Evolutionary conservation across 2,113 vertebrate genomes (phyloP).

Genomic region (Xiphorhynchus elegans): DNA sequence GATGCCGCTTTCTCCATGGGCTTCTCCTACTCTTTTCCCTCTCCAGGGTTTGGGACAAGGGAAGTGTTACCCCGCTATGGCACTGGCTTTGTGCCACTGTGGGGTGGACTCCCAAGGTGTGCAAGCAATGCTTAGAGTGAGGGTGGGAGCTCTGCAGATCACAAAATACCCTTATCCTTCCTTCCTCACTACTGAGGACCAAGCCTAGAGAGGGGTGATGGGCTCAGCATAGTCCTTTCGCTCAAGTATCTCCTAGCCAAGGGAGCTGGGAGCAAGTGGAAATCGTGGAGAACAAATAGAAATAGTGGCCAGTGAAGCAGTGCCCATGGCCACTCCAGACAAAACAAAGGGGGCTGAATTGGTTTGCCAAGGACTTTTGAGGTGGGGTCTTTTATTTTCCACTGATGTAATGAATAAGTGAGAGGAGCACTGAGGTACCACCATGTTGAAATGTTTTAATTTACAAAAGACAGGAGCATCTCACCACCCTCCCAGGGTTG

Average conservation of each 20-base stretch:
- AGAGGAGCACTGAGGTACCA: not conserved
- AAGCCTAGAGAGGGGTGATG: not conserved
- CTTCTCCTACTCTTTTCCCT: not conserved
- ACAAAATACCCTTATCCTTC: not conserved
- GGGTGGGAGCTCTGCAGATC: not conserved
- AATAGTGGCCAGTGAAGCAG: not conserved
- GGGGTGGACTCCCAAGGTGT: not conserved
- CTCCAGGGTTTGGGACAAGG: not conserved
- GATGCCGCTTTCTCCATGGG: not conserved
- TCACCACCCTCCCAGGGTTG: accelerated
- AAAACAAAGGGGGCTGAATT: not conserved
- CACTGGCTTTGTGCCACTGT: not conserved
- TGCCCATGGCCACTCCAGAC: not conserved
- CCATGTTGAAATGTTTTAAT: not conserved
- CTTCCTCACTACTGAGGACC: not conserved
- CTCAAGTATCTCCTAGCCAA: not conserved
- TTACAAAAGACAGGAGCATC: not conserved
- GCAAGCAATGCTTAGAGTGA: accelerated
- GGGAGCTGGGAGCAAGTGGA: not conserved
- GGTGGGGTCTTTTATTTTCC: not conserved
- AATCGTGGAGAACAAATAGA: not conserved
- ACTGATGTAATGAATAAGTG: not conserved
- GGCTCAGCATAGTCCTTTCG: not conserved
- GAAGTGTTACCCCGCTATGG: not conserved
- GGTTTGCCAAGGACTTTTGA: not conserved